Conservation (phyloP, 2,113 vertebrate genomes). For the Bungarus multicinctus region DNA sequence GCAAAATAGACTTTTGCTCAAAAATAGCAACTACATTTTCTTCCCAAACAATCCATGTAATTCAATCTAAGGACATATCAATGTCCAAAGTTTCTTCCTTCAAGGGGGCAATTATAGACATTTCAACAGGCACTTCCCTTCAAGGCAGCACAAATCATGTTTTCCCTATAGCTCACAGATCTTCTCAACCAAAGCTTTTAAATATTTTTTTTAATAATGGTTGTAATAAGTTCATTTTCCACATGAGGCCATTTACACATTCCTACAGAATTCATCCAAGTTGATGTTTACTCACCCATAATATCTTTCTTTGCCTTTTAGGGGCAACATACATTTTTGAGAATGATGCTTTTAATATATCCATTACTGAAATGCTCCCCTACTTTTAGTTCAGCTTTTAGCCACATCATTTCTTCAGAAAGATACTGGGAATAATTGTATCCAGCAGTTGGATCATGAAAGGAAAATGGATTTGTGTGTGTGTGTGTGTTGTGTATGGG, state of each 20-base stretch:
- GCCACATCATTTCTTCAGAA: not conserved
- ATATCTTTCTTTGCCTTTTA: not conserved
- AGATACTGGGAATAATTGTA: not conserved
- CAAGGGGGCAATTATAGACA: not conserved
- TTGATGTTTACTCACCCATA: not conserved
- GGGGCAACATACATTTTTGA: not conserved
- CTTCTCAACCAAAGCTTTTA: not conserved
- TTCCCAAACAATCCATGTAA: constrained; percentile 6
- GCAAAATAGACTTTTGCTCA: constrained; percentile 3
- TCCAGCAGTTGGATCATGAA: not conserved
- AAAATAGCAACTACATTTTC: constrained; percentile 13
- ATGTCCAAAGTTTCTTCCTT: not conserved
- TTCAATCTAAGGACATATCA: not conserved
- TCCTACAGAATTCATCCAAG: not conserved
- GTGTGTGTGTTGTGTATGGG: not conserved
- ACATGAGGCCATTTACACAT: not conserved
- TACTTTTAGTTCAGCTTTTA: not conserved
- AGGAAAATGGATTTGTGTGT: not conserved
- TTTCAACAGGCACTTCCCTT: not conserved
- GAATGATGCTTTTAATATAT: not conserved
- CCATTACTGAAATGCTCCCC: not conserved
- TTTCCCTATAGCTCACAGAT: not conserved
- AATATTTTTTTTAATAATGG: no score
- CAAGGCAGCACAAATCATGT: not conserved
- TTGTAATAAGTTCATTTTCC: not conserved